Base-by-base conservation (phyloP, 2,888 invertebrate species). In the Hypolimnas misippus region DNA sequence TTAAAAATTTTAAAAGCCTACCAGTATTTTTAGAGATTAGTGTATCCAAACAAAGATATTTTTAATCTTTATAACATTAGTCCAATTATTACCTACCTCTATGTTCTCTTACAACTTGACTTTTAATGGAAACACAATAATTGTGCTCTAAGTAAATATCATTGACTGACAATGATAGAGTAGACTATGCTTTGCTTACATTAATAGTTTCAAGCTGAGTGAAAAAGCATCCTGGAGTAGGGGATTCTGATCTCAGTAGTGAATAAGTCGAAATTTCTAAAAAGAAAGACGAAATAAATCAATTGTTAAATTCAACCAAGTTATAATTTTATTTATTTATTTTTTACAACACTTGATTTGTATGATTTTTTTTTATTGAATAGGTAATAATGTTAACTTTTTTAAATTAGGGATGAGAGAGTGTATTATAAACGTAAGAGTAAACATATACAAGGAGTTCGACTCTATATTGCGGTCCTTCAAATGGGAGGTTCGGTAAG, bases 191-290 rank as follows among this genome's bases (percentile, higher is more conserved):
- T 33, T 33, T 33, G 33, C 4, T 33, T 33, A 33, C 33, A 33
- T 33, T 33, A 33, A 33, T 33, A 33, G 33, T 33, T 33, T 33
- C 33, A 33, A 33, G 33, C 33, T 33, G 33, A 33, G 33, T 33
- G 33, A 33, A 33, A 33, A 7, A 33, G 6, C 33, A 33, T 33
- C 33, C 33, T 33, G 33, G 33, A 33, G 33, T 33, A 33, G 12
- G 33, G 33, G 33, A 33, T 33, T 33, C 33, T 33, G 33, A 33
- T 33, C 10, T 33, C 33, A 33, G 2, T 10, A 33, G 33, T 33
- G 33, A 33, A 33, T 33, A 33, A 33, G 33, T 33, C 33, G 33
- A 33, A 33, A 33, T 33, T 33, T 33, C 33, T 33, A 7, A 33
- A 33, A 33, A 33, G 33, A 33, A 33, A 33, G 33, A 33, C 6